Evolutionary conservation across 1,140 invertebrate genomes (phyloP).

Genomic region (Drepana arcuata): DNA sequence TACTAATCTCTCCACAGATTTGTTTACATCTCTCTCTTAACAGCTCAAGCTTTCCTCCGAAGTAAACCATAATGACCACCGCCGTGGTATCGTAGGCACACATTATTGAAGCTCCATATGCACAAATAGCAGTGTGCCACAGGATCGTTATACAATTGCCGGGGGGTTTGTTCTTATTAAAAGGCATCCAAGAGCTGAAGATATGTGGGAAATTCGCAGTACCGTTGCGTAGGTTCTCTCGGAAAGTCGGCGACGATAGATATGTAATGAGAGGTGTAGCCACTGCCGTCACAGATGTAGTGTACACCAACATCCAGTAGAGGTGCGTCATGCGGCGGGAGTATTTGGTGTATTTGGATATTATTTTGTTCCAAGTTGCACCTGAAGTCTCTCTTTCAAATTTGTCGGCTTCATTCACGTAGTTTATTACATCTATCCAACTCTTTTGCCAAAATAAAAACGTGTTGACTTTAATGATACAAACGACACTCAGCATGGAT

Average conservation of each 20-base stretch:
- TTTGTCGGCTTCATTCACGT: conserved; percentile 45
- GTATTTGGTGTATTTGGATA: conserved; percentile 43
- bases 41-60: conserved; percentile 46
- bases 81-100: conserved; percentile 38
- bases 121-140: conserved; percentile 31
- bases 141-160: conserved; percentile 41
- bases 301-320: conserved; percentile 43
- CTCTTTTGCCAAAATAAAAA: conserved; percentile 41
- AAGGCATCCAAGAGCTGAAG: conserved; percentile 50
- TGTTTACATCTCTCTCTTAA: conserved; percentile 41
- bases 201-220: conserved; percentile 49
- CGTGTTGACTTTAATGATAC: conserved; percentile 36
- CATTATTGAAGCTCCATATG: conserved; percentile 37
- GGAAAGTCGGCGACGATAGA: conserved; percentile 26
- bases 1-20: conserved; percentile 23
- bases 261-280: conserved; percentile 33
- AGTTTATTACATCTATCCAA: conserved; percentile 42
- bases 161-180: conserved; percentile 42
- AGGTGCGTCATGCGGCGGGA: conserved; percentile 35
- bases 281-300: conserved; percentile 28
- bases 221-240: conserved; percentile 37
- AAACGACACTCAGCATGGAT: conserved; percentile 53
- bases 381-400: conserved; percentile 35
- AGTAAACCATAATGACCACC: conserved; percentile 49
- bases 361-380: conserved; percentile 18